Evolutionary conservation across 1,140 invertebrate genomes (phyloP).

Genomic region (Anoplophora glabripennis): DNA sequence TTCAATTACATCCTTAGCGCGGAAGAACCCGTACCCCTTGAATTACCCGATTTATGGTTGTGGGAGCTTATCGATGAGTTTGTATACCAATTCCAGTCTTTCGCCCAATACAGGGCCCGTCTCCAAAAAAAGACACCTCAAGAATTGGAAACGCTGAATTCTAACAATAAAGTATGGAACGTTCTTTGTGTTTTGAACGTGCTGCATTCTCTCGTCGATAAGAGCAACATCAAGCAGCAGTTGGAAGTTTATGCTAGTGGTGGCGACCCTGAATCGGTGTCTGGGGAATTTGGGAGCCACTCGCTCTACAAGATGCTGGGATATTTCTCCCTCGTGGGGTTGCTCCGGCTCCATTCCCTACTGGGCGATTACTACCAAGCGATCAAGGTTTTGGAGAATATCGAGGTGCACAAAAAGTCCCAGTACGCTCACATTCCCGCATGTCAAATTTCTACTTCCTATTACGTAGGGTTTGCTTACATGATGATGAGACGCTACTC

Average conservation of each 20-base stretch:
- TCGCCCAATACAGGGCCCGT: constrained; percentile 89
- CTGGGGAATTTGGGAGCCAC: constrained; percentile 94
- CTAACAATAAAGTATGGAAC: constrained; percentile 94
- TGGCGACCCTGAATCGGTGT: constrained; percentile 92
- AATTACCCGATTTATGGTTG: constrained; percentile 97
- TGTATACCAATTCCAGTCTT: constrained; percentile 93
- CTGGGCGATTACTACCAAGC: constrained; percentile 99
- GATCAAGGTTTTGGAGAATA: constrained; percentile 82
- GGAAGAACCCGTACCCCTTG: constrained; percentile 83
- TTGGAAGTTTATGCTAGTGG: constrained; percentile 86
- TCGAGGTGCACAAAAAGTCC: constrained; percentile 83
- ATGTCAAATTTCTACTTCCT: constrained; percentile 98
- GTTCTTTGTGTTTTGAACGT: constrained; percentile 98
- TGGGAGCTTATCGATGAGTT: constrained; percentile 99
- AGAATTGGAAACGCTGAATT: constrained; percentile 76
- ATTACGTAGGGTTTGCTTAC: constrained; percentile 99
- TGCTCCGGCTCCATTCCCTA: constrained; percentile 92
- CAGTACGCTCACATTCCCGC: constrained; percentile 96
- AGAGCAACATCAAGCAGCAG: constrained; percentile 97
- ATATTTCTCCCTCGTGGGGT: constrained; percentile 95
- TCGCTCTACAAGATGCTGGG: constrained; percentile 99
- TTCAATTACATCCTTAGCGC: constrained; percentile 95
- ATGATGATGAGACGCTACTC: constrained; percentile 99
- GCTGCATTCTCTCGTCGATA: constrained; percentile 94
- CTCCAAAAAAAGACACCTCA: constrained; percentile 79